Evolutionary conservation across 2,888 invertebrate genomes (phyloP).

Genomic region (Amphipyra tragopoginis): DNA sequence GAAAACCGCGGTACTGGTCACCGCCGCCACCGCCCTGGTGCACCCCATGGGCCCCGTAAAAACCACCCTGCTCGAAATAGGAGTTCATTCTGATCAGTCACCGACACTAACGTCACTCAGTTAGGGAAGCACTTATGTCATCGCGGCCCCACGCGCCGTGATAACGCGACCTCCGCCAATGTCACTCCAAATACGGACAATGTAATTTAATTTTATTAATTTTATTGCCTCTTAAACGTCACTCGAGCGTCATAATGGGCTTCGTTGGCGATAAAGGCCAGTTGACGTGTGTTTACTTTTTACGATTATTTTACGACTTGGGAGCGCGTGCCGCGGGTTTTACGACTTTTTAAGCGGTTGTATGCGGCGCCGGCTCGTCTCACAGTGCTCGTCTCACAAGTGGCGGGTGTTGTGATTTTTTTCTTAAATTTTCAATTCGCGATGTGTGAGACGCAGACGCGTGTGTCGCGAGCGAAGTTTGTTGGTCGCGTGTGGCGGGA

Average conservation of each 20-base stretch:
- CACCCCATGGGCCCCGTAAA: slow-evolving; percentile 96
- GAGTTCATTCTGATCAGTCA: slow-evolving; percentile 95
- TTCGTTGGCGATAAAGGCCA: slow-evolving; percentile 88
- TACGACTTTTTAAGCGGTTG: slow-evolving; percentile 88
- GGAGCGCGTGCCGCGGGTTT: slow-evolving; percentile 87
- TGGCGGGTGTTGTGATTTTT: slow-evolving; percentile 62
- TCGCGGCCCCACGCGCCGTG: slow-evolving; percentile 85
- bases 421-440: slow-evolving; percentile 61
- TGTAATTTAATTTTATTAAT: slow-evolving; percentile 88
- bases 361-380: slow-evolving; percentile 78
- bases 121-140: slow-evolving; percentile 86
- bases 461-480: slow-evolving; percentile 86
- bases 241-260: slow-evolving; percentile 89
- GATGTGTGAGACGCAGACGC: slow-evolving; percentile 72
- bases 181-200: slow-evolving; percentile 84
- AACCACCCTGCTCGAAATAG: slow-evolving; percentile 98
- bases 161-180: slow-evolving; percentile 88
- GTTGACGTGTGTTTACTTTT: slow-evolving; percentile 89
- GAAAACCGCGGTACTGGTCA: slow-evolving; percentile 96
- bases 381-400: slow-evolving; percentile 58
- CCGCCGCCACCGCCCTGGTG: slow-evolving; percentile 94
- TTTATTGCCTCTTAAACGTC: slow-evolving; percentile 89
- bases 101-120: slow-evolving; percentile 85
- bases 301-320: slow-evolving; percentile 89
- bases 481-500: slow-evolving; percentile 77